Percentiles rank a stretch among this genome's conserved stretches.
Conservation (phyloP, 2,113 vertebrate genomes). For the Machaerirhynchus nigripectus region DNA sequence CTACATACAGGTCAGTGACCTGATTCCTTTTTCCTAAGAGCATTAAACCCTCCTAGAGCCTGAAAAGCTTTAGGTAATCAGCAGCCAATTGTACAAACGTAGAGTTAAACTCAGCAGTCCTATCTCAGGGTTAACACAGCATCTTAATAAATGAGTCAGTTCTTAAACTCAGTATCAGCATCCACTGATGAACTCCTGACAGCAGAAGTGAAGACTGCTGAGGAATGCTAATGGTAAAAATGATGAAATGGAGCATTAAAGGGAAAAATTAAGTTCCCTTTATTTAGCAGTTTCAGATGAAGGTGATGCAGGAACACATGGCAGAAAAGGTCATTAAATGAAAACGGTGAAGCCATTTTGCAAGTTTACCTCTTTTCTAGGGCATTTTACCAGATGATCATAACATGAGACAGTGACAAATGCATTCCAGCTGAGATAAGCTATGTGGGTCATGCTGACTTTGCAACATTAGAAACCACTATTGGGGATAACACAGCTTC, state of each 20-base stretch:
- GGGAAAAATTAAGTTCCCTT: neutral
- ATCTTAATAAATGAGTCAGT: neutral
- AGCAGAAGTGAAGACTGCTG: neutral
- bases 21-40: neutral
- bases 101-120: neutral
- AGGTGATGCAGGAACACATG: neutral
- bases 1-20: neutral
- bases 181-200: neutral
- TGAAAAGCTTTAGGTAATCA: neutral
- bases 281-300: neutral
- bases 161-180: neutral
- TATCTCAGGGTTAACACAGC: neutral
- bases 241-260: neutral
- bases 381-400: neutral
- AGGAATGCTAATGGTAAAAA: neutral
- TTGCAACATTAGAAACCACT: constrained; percentile 29
- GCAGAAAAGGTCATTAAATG: neutral
- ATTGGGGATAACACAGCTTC: constrained; percentile 13
- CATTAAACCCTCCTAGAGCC: neutral
- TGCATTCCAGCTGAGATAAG: constrained; percentile 36
- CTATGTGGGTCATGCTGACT: constrained; percentile 47
- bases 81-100: neutral
- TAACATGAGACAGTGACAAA: constrained; percentile 22
- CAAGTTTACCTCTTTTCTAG: constrained; percentile 27
- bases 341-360: neutral